Base-by-base conservation (phyloP, 2,888 invertebrate species). In the Nephrotoma guestfalica region DNA sequence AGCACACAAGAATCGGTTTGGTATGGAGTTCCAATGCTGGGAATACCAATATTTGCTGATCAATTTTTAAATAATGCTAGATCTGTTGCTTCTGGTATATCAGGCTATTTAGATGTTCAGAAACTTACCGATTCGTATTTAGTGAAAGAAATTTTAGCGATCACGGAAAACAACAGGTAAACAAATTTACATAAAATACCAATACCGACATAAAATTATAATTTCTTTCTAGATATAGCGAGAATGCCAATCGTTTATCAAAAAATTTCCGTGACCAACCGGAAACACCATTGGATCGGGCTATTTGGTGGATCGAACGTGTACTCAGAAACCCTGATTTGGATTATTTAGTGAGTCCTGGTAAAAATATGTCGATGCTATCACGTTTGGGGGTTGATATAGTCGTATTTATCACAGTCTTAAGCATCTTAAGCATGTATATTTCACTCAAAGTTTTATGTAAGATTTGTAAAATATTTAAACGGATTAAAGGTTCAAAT, bases 1-100 rank as follows among this genome's bases (percentile, higher is more conserved):
- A 89, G 89, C 30, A 87, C 89, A 0, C 89, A 89, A 13, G 91
- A 91, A 87, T 89, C 91, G 0, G 87, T 89, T 4, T 89, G 89
- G 88, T 87, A 89, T 88, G 91, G 89, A 0, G 89, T 91, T 6
- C 91, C 91, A 0, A 88, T 90, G 86, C 87, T 91, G 71, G 89
- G 89, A 0, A 86, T 91, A 18, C 90, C 91, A 7, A 85, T 91
- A 13, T 88, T 89, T 7, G 87, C 89, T 18, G 90, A 91, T 86
- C 90, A 91, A 86, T 87, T 86, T 13, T 71, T 86, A 9, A 71
- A 71, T 71, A 71, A 71, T 9, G 71, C 18, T 9, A 30, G 71
- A 9, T 71, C 71, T 4, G 71, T 71, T 30, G 71, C 71, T 13
- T 18, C 71, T 4, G 71, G 71, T 7, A 6, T 71, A 30, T 71